Conservation (phyloP, 2,888 invertebrate species). For the Phaedon cochleariae region DNA sequence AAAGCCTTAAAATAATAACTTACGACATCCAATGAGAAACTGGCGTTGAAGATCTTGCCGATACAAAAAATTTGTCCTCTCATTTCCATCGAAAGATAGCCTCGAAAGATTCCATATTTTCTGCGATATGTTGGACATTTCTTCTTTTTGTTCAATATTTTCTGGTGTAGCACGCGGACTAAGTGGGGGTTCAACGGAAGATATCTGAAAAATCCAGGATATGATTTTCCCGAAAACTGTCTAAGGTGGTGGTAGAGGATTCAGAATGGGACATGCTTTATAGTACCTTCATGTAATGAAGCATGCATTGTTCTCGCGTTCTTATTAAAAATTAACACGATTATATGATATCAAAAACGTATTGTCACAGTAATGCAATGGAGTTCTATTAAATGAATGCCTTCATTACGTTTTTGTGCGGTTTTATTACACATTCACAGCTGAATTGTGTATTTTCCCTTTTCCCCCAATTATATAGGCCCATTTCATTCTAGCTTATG, state of each 20-base stretch:
- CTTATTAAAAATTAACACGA: neutral
- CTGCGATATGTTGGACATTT: slow-evolving; percentile 53
- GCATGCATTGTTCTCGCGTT: neutral
- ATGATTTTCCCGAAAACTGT: too few species aligned
- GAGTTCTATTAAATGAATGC: slow-evolving; percentile 34
- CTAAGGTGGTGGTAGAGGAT: too few species aligned
- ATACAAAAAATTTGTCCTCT: slow-evolving; percentile 57
- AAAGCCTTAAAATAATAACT: neutral
- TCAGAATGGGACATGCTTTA: too few species aligned
- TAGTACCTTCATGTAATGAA: neutral
- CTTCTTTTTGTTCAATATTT: slow-evolving; percentile 38
- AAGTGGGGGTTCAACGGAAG: slow-evolving; percentile 38
- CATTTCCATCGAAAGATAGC: slow-evolving; percentile 57
- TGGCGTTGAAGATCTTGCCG: slow-evolving; percentile 57
- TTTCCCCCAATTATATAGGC: too few species aligned
- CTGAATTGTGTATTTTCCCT: neutral
- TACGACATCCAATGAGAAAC: slow-evolving; percentile 52
- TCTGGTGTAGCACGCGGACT: slow-evolving; percentile 38
- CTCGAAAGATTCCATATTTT: slow-evolving; percentile 59
- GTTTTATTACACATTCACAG: slow-evolving; percentile 36
- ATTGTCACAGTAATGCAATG: slow-evolving; percentile 30
- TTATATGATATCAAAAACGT: slow-evolving; percentile 23
- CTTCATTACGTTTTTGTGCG: slow-evolving; percentile 31
- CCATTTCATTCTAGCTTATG: slow-evolving; percentile 4
- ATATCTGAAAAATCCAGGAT: slow-evolving; percentile 39